Base-by-base conservation (phyloP, 2,113 vertebrate genomes). In the Sphaerodactylus townsendi region DNA sequence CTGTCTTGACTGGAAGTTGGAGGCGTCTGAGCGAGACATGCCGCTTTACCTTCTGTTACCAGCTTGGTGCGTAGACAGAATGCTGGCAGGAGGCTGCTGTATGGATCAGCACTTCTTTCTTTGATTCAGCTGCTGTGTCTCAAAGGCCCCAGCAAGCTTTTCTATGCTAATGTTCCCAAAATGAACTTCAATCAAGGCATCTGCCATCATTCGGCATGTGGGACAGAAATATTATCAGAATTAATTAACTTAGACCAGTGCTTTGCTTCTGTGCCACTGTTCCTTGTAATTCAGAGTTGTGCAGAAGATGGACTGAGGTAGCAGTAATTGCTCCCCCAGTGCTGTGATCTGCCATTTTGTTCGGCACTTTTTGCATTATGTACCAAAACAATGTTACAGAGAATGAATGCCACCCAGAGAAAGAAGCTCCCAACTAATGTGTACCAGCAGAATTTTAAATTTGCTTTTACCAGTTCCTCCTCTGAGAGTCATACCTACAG, bases 141-240 rank as follows among this genome's bases (percentile, higher is more conserved):
- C 72, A 76, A 84, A 86, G 62, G 86, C 69, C 65, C 77, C 48
- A 59, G 70, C 35, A 59, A 92, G 75, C 62, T 91, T 90, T 85
- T 90, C 83, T 85, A 85, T 88, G 70, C 35, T 86, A 90, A 89
- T 86, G 87, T 86, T 81, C 79, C 64, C 11, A 82, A 83, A 80
- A 68, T 87, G 88, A 86, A 89, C 76, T 85, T 85, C 62, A 89
- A 46, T 87, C 78, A 87, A 46, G 79, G 25, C 33, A 78, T 85
- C 53, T 89, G 85, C 87, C 69, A 53, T 64, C 41, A 59, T 17
- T 91, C 73, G 33, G 83, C 82, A 80, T 76, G 41, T 88, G 84
- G 70, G 76, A 89, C n/a, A 25, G 21, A 65, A 10, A 78, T 65
- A 83, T 82, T 82, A 86, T 86, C 85, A 44, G 69, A 86, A 9